Base-by-base conservation (phyloP, 2,797 vertebrate species). In the Sandelia bainsii region DNA sequence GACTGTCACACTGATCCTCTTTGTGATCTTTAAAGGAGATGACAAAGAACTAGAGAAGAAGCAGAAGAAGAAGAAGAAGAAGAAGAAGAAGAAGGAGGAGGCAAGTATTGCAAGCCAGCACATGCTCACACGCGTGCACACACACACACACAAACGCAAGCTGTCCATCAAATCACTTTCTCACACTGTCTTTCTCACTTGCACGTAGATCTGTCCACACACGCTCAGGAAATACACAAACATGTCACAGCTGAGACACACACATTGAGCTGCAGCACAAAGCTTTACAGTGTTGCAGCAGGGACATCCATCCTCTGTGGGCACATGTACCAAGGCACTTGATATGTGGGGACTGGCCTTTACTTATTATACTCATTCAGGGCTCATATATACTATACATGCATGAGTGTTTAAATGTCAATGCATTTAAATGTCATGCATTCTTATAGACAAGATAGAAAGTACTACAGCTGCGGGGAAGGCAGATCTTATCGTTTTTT, bases 1-100 rank as follows among this genome's bases (percentile, higher is more conserved):
- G 76, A 80, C 74, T 77, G 75, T 68, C 85, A 84, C 69, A 67
- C 77, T 62, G 77, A 87, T 79, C 46, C 54, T 77, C 75, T 85
- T 68, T 82, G 72, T 84, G 76, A 70, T 80, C 73, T 74, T 62
- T 52, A 63, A 72, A 67, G 62, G 49, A 22, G 52, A 50, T 20
- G 56, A 42, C 13, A 14, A 40, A 40, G 11, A 40, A 40, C 39
- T 40, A 40, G 39, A 40, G 44, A 42, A 19, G 65, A 76, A 65
- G 48, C 54, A 73, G 39, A n/a, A n/a, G 65, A 76, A 65, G 48
- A 56, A 73, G 39, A n/a, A n/a, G n/a, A 39, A 37, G 39, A 14
- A 40, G 44, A 6, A 19, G 42, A 16, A 17, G 53, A 70, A 46
- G 50, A 58, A 60, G 65, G 74, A 65, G 45, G 60, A 72, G 45